Evolutionary conservation across 1,140 invertebrate species (phyloP).

Genomic region (Teleogryllus occipitalis): DNA sequence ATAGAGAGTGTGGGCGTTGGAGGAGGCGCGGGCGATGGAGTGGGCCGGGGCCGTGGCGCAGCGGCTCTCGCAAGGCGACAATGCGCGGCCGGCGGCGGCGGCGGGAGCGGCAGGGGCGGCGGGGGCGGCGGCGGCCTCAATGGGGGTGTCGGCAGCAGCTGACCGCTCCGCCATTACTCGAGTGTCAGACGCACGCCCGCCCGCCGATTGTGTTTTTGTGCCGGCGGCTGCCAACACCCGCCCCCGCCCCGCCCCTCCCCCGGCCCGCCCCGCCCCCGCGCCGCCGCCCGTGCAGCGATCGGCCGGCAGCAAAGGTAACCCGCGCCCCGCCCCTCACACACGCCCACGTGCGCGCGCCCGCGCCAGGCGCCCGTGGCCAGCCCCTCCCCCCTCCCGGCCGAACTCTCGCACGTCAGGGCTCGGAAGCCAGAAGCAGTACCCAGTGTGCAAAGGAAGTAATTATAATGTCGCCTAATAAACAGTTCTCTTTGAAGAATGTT

Average conservation of each 20-base stretch:
- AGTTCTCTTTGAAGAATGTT: too few relatives aligned
- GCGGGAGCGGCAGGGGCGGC: too few relatives aligned
- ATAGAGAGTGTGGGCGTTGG: background rate
- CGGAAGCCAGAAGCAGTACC: too few relatives aligned
- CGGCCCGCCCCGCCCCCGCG: too few relatives aligned
- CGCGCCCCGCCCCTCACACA: background rate
- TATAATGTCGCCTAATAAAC: too few relatives aligned
- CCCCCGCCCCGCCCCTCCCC: too few relatives aligned
- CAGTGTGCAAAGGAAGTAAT: too few relatives aligned
- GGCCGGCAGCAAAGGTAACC: background rate
- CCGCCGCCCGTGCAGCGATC: background rate
- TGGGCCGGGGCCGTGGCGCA: background rate
- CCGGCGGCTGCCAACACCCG: background rate
- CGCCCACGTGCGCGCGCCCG: background rate
- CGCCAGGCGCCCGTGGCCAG: too few relatives aligned
- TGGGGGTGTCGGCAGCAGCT: background rate
- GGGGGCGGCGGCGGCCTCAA: background rate
- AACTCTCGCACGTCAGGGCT: too few relatives aligned
- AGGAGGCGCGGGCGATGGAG: background rate
- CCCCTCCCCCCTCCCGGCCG: too few relatives aligned
- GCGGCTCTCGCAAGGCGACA: background rate
- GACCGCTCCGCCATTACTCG: background rate
- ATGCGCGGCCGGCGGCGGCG: background rate
- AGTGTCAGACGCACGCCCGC: background rate
- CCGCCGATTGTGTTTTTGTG: conserved; percentile 3